These are phyloP conservation scores for Lepidocyrtinus sp. DNA, from an alignment of 2,888 invertebrate species.

Conservation along the genomic window DNA sequence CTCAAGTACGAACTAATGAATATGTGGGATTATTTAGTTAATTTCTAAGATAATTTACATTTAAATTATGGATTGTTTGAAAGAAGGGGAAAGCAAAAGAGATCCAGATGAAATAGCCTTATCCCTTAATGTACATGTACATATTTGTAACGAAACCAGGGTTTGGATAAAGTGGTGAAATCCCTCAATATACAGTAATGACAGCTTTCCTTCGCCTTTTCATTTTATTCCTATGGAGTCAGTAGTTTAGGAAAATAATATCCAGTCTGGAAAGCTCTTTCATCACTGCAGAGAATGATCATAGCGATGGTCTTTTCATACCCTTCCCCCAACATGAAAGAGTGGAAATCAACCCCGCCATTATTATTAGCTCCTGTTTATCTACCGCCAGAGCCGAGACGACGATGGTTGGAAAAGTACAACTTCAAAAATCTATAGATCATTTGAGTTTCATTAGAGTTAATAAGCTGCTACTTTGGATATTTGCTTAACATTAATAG, in stretches of 20 bases:
- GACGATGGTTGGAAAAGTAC: too few relatives aligned
- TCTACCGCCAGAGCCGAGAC: too few relatives aligned
- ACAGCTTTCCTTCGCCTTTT: background rate
- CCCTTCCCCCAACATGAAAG: background rate
- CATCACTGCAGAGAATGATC: background rate
- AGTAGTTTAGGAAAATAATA: background rate
- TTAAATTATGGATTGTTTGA: background rate
- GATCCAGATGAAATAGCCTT: background rate
- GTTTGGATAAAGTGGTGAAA: background rate
- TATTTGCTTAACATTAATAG: too few relatives aligned
- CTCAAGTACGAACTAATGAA: background rate
- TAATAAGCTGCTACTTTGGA: too few relatives aligned
- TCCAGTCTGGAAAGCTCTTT: background rate
- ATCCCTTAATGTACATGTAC: too few relatives aligned
- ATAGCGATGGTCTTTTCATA: background rate
- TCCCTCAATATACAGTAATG: background rate
- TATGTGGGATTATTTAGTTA: background rate
- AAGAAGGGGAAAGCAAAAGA: constrained; percentile 4
- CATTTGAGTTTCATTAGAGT: too few relatives aligned
- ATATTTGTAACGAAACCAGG: constrained; percentile 36
- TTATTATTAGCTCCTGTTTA: background rate
- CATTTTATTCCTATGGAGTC: background rate
- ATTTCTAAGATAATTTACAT: constrained; percentile 14
- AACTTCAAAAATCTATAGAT: too few relatives aligned
- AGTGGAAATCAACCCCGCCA: background rate